Evolutionary conservation across 2,888 invertebrate genomes (phyloP), one percentile per base, ranked within the genome.

Genomic region (Philereme vetulata): DNA sequence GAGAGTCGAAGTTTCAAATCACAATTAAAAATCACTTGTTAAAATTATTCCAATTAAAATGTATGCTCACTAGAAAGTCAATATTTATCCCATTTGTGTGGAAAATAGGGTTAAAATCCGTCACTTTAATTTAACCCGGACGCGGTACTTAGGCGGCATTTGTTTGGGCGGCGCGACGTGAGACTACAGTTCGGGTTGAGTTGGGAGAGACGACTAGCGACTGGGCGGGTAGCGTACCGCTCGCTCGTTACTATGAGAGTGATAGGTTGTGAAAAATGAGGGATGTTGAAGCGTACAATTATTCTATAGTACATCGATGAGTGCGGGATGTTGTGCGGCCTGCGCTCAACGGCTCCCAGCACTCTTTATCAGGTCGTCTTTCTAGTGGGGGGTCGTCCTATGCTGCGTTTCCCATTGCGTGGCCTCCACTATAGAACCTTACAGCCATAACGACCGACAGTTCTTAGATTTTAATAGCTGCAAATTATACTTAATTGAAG

Each of bases 111-210:
- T 48, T 35, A 44, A 35, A 35, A 50, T 60, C 58, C 51, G 49
- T 76, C 70, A 76, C 81, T 88, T 88, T 81, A 90, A 87, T 80
- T 90, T 90, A 67, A 90, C 90, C 66, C 90, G 85, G 47, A 85
- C 81, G 60, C 85, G 85, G 64, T 78, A 80, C 57, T 72, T 83
- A 59, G 81, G 85, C 84, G 81, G 84, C 88, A 89, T 87, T 86
- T 55, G 66, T 64, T 60, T 49, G 65, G 62, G 62, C 51, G 62
- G 67, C 56, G 61, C 38, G 51, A 2, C 38, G 38, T 7, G 35
- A 51, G 45, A 48, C 53, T 35, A 62, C 62, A 57, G 69, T 44
- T 51, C 62, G 33, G 56, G 32, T 51, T 49, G 66, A 67, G 53
- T 54, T 62, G 60, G 52, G 53, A 34, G 8, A 10, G 34, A 35